Evolutionary conservation across 53 echinoderm and acorn worm genomes (phyloP).

Genomic region (Holothuria scabra): DNA sequence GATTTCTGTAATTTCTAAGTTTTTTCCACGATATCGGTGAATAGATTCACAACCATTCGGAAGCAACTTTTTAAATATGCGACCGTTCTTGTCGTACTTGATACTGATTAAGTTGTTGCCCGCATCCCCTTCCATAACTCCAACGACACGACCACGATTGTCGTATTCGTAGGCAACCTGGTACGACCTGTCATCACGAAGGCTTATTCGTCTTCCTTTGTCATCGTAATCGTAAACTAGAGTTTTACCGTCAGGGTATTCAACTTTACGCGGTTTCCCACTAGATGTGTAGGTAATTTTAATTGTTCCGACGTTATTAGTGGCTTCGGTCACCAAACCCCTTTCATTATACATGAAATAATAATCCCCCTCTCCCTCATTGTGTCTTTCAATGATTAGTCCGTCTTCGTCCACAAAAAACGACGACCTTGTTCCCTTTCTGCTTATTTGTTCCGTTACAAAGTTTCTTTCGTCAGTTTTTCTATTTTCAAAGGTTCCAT

Average conservation of each 20-base stretch:
- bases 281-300: conserved; percentile 40
- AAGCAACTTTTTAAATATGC: conserved; percentile 13
- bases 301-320: conserved; percentile 57
- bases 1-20: background rate
- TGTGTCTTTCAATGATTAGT: conserved; percentile 20
- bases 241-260: conserved; percentile 49
- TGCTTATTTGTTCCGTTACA: conserved; percentile 13
- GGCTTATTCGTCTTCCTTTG: conserved; percentile 12
- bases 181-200: conserved; percentile 45
- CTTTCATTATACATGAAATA: conserved; percentile 53
- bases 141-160: conserved; percentile 12
- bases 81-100: conserved; percentile 42
- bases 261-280: conserved; percentile 45
- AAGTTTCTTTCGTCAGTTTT: conserved; percentile 46
- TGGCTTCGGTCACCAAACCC: conserved; percentile 60
- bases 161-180: conserved; percentile 46
- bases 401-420: conserved; percentile 47
- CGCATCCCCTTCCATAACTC: conserved; percentile 20
- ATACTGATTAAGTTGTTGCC: conserved; percentile 3
- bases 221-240: conserved; percentile 55
- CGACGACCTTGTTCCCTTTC: conserved; percentile 16
- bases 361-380: conserved; percentile 3
- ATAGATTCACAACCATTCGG: conserved; percentile 50
- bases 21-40: conserved; percentile 14
- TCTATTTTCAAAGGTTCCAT: conserved; percentile 44